Conservation (phyloP, 2,888 invertebrate species). For the Eristalinus sepulchralis region DNA sequence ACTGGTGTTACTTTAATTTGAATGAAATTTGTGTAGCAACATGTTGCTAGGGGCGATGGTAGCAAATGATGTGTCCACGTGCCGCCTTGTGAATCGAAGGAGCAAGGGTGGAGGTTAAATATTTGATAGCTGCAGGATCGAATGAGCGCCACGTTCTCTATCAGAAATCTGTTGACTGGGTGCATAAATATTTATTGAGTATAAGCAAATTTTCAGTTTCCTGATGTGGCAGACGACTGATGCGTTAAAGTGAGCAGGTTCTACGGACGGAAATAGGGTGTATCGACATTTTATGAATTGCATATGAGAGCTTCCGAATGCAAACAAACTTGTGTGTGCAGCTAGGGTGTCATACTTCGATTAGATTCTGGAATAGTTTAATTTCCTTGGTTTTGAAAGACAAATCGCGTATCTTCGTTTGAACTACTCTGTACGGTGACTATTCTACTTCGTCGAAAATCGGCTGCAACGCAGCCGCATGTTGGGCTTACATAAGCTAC, state of each 20-base stretch:
- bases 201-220: neutral
- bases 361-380: no score
- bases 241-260: neutral
- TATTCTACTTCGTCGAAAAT: no score
- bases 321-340: no score
- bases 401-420: no score
- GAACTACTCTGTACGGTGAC: no score
- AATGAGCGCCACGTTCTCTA: neutral
- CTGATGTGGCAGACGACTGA: neutral
- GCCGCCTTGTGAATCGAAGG: neutral
- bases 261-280: no score
- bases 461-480: no score
- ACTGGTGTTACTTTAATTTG: neutral
- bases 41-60: constrained; percentile 28
- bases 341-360: no score
- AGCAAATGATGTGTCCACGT: neutral
- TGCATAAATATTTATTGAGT: neutral
- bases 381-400: no score
- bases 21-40: constrained; percentile 1
- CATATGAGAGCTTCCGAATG: no score
- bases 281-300: no score
- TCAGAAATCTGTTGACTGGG: neutral
- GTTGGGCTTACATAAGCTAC: no score
- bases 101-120: neutral
- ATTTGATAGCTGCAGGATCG: neutral